Conservation (phyloP, 2,888 invertebrate genomes). For the Pollenia griseotomentosa region DNA sequence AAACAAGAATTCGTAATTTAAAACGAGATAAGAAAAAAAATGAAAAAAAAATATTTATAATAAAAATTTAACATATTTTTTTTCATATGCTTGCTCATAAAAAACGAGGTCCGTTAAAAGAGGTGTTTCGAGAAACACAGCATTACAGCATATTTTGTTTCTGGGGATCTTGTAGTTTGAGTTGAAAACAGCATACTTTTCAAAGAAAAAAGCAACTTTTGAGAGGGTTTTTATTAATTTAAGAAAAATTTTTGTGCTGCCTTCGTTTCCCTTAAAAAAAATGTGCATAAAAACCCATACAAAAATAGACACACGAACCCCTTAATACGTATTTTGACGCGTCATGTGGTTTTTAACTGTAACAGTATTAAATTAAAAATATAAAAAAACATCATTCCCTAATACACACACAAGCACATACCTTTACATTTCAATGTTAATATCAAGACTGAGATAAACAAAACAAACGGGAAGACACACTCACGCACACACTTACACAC, state of each 20-base stretch:
- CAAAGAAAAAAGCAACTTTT: not conserved
- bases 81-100: not conserved
- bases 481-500: not conserved
- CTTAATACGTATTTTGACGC: constrained; percentile 59
- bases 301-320: not conserved
- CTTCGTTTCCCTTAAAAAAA: not conserved
- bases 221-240: not conserved
- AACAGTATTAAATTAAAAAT: constrained; percentile 40
- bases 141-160: not conserved
- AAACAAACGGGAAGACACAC: constrained; percentile 16
- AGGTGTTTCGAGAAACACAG: not conserved
- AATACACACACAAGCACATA: not conserved
- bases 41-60: constrained; percentile 13
- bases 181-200: not conserved
- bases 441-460: constrained; percentile 27
- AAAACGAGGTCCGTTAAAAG: not conserved
- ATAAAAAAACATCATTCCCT: not conserved
- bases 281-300: not conserved
- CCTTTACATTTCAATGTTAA: not conserved
- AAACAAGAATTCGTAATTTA: constrained; percentile 56
- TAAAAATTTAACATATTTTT: constrained; percentile 47
- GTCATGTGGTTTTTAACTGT: constrained; percentile 69
- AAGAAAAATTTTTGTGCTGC: not conserved
- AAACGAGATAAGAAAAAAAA: constrained; percentile 19
- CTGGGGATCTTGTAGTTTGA: too few species aligned